Conservation (phyloP, 2,797 vertebrate species). For the Pristis pectinata region DNA sequence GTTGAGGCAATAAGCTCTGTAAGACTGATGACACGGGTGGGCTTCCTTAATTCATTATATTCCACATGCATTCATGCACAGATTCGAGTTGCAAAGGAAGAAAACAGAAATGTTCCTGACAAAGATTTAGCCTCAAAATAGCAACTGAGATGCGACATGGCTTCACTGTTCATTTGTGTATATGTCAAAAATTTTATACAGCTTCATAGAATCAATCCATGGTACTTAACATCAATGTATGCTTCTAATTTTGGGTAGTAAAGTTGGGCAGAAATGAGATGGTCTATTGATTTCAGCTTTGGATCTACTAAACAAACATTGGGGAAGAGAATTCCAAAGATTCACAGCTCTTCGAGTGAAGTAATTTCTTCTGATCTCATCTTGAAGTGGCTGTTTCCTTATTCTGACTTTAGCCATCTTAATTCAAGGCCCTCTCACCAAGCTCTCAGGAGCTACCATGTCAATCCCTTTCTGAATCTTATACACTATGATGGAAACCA, state of each 20-base stretch:
- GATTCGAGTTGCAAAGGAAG: neutral
- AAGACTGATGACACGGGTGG: neutral
- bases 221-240: slow-evolving; percentile 3
- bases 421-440: no score
- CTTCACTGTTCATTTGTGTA: neutral
- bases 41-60: neutral
- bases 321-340: no score
- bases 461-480: no score
- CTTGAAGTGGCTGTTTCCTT: no score
- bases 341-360: no score
- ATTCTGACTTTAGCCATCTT: no score
- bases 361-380: no score
- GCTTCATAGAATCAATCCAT: neutral
- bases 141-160: neutral
- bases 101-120: neutral
- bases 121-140: neutral
- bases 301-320: no score
- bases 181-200: neutral
- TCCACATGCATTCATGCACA: neutral
- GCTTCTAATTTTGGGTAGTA: neutral
- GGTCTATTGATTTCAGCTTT: neutral
- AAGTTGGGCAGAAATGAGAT: neutral
- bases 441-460: no score
- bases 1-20: slow-evolving; percentile 13
- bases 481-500: neutral